A percentile compares a stretch with the other conserved stretches of the same genome.
phyloP scores from a whole-genome alignment of 2,888 invertebrate genomes.

The Tuta absoluta region DNA sequence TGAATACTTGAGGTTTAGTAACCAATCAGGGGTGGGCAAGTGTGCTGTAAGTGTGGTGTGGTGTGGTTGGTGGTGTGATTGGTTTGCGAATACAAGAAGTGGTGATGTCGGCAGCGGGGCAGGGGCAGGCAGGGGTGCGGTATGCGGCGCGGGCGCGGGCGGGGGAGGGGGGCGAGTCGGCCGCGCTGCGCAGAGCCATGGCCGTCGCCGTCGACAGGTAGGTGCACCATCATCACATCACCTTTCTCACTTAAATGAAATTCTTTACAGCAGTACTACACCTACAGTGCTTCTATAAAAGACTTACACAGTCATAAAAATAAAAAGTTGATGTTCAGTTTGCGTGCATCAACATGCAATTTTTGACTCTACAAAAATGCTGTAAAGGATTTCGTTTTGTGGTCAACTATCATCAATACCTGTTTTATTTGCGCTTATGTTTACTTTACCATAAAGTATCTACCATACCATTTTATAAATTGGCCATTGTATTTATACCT shows the following conservation, averaged over 20 bases:
- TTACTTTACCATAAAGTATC: no score
- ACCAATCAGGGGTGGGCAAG: conserved; percentile 1
- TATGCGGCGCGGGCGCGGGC: conserved; percentile 19
- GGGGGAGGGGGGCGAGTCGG: conserved; percentile 34
- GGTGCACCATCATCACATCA: conserved; percentile 16
- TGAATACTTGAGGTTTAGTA: no score
- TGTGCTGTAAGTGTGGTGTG: conserved; percentile 9
- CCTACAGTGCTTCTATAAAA: not conserved
- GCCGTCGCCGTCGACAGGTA: conserved; percentile 43
- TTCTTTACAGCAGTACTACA: not conserved
- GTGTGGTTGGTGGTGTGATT: conserved; percentile 21
- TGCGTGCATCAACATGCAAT: no score
- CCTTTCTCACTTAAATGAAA: not conserved
- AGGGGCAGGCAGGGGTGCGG: conserved; percentile 27
- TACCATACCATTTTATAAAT: no score
- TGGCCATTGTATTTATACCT: not conserved
- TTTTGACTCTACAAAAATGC: no score
- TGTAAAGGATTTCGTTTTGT: no score
- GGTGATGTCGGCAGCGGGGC: conserved; percentile 25
- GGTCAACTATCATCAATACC: no score
- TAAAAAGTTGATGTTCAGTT: no score
- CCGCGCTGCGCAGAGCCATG: conserved; percentile 39
- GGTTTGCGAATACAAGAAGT: conserved; percentile 28
- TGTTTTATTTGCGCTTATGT: no score
- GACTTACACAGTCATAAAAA: no score